Base-by-base conservation (phyloP, 2,113 vertebrate genomes). In the Triplophysa siluroides region DNA sequence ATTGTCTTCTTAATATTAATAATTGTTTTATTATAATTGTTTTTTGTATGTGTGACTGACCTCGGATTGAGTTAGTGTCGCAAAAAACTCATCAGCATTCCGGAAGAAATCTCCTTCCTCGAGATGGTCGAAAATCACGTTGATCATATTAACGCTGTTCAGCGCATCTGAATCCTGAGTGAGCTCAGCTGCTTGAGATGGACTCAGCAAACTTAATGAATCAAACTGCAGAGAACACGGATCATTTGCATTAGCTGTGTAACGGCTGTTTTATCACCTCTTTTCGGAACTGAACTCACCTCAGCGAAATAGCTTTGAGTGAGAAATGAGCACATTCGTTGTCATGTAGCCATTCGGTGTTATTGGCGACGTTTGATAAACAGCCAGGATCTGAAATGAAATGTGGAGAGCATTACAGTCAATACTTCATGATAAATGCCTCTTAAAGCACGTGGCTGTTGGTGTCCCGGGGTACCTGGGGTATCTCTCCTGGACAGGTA, bases 311-410 rank as follows among this genome's bases (percentile, higher is more conserved):
- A 4, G 66, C 8, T 68, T 23, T 61, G 43, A 21, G 16, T 0
- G 24, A 7, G 1, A 41, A 56, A 38, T 70, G 38, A 52, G 19
- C 62, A 70, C 12, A 71, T 45, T 8, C 78, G 56, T 79, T 70
- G 23, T 23, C 47, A 56, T 63, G 23, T 12, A 70, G 19, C 78
- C 78, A 79, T 52, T 79, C 78, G 8, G 1, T 62, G 8, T 14
- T 18, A 2, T 8, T 21, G 26, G 16, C 50, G 21, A 52, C 21
- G n/a, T 71, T 71, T 71, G 78, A 52, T 50, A 71, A 19, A 58
- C 78, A 79, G 0, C 78, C 78, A 26, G 78, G 67, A 71, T 79
- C 67, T 79, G 78, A 60, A 21, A 78, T 26, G 3, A 2, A 38
- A 63, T 50, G 11, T 23, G 33, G 33, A 9, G 33, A 2, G n/a